Evolutionary conservation across 2,113 vertebrate genomes (phyloP).

Genomic region (Serilophus lunatus): DNA sequence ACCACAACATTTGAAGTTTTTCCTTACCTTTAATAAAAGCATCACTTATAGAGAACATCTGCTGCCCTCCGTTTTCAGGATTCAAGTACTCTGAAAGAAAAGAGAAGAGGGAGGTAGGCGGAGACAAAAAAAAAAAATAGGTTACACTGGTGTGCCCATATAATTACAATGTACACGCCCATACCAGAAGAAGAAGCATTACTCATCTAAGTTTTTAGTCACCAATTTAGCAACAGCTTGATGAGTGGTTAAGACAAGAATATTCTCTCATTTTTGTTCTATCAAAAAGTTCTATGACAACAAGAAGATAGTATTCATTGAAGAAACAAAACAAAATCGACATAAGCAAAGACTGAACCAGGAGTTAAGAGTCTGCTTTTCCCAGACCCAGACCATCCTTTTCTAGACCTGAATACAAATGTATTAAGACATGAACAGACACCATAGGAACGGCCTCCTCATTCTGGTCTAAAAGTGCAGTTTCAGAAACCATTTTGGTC

Average conservation of each 20-base stretch:
- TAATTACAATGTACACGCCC: constrained; percentile 68
- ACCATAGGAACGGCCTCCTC: not conserved
- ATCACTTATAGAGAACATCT: constrained; percentile 92
- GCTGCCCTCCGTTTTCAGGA: constrained; percentile 91
- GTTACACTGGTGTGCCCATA: constrained; percentile 15
- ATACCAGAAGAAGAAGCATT: constrained; percentile 41
- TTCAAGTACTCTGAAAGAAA: constrained; percentile 84
- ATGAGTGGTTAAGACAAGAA: constrained; percentile 30
- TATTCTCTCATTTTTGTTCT: constrained; percentile 27
- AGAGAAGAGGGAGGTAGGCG: constrained; percentile 56
- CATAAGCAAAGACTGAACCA: not conserved
- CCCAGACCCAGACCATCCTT: not conserved
- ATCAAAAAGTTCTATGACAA: not conserved
- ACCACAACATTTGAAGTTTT: not conserved
- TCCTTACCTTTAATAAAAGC: constrained; percentile 96
- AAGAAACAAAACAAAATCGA: not conserved
- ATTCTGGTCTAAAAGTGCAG: not conserved
- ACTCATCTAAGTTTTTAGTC: constrained; percentile 53
- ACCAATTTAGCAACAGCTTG: constrained; percentile 41
- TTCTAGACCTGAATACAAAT: not conserved
- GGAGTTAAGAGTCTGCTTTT: not conserved
- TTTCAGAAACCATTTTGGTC: not conserved
- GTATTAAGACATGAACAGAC: not conserved
- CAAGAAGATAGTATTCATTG: not conserved
- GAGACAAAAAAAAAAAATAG: constrained; percentile 53